Conservation (phyloP, 2,888 invertebrate genomes). For the Pheosia gnoma region DNA sequence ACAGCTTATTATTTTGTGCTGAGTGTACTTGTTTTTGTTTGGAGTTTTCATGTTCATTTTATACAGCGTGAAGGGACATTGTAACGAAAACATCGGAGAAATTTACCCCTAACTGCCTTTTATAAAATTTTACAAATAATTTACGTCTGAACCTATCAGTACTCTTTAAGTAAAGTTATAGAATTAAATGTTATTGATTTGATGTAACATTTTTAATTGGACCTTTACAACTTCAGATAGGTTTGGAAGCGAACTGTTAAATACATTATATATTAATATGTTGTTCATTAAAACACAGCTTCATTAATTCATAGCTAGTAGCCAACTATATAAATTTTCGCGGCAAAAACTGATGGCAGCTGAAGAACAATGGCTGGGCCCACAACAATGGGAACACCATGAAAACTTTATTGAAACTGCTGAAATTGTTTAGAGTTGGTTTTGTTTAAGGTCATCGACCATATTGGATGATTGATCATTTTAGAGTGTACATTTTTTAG, state of each 20-base stretch:
- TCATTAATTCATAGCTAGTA: not conserved
- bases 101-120: too few species aligned
- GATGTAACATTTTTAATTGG: too few species aligned
- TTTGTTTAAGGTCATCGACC: not conserved
- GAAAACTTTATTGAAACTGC: constrained; percentile 3
- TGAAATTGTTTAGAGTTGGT: not conserved
- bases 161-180: too few species aligned
- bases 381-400: constrained; percentile 2
- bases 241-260: too few species aligned
- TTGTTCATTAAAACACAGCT: not conserved
- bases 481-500: not conserved
- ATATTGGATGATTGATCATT: not conserved
- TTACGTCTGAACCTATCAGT: too few species aligned
- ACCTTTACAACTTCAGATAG: too few species aligned
- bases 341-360: not conserved
- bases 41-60: not conserved
- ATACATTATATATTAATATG: too few species aligned
- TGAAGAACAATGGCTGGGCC: constrained; percentile 1
- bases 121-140: too few species aligned
- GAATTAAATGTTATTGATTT: too few species aligned
- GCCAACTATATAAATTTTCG: not conserved
- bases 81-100: too few species aligned
- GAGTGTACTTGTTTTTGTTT: not conserved
- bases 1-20: constrained; percentile 30
- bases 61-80: too few species aligned